Evolutionary conservation across 2,113 vertebrate genomes (phyloP), one percentile per base, ranked within the genome.

Genomic region (Apodemus sylvaticus): DNA sequence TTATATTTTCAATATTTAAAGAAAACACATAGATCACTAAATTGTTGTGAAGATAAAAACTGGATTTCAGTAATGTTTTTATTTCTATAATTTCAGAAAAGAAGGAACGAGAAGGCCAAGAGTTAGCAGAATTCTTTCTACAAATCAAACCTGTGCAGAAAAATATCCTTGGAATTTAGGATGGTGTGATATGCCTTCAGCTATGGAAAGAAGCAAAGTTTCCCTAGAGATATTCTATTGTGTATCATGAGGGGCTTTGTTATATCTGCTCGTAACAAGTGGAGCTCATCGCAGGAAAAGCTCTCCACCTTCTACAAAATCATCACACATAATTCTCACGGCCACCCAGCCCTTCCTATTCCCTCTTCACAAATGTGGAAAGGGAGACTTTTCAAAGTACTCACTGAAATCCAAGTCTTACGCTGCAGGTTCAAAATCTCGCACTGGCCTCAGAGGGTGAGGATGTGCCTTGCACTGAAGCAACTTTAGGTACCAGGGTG

Each of bases 281-380:
- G 85, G 4, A 36, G 20, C 3, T 83, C 45, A 12, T 9, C 7
- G 8, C 20, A 58, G 11, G 0, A 0, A 16, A n/a, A 2, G 3
- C 0, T 51, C 34, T 51, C 22, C 2, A 9, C 9, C 34, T 7
- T 14, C 62, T 34, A 78, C 16, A 20, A 0, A 1, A 36, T 12
- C 7, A 39, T 36, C 53, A 90, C 64, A 81, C 0, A 22, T 51
- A 82, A 71, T 34, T 45, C 64, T 64, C 24, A 42, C 19, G 58
- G 2, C 0, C 22, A n/a, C 11, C 42, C 39, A 6, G 4, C 53
- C 17, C 20, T 55, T 76, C 77, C 45, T 77, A 58, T 19, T 92
- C 68, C n/a, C 14, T 91, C 88, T 87, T 39, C 13, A 81, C 42
- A 76, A 39, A 66, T 53, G 9, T 96, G 42, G 42, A 96, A 94